Evolutionary conservation across 2,888 invertebrate species (phyloP), one percentile per base, ranked within the genome.

Genomic region (Nymphalis c-album): DNA sequence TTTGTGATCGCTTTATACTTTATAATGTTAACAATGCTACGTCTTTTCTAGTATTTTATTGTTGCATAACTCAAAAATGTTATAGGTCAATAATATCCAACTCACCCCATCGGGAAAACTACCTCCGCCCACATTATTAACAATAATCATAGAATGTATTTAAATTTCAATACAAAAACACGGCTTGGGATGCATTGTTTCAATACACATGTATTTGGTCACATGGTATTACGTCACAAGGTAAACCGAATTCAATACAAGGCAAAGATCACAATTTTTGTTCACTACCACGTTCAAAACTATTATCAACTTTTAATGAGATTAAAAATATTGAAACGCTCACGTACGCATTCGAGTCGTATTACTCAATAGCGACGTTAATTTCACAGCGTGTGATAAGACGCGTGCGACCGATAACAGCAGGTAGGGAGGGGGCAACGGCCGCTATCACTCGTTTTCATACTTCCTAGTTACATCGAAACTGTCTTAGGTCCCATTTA

Each of bases 321-420:
- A 70, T 69, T 67, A 67, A 47, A 53, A 57, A 63, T 59, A 50
- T 45, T 16, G 5, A 55, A 69, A 67, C 50, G 22, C 57, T 66
- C 71, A 71, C 69, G 71, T 71, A 71, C 67, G 59, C 67, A 63
- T 40, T 50, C 55, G 20, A 50, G 67, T 53, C 60, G 51, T 48
- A 57, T 74, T 73, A 70, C 71, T 63, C 72, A 75, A 74, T 70
- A 70, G 64, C 59, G 35, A 69, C 71, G 69, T 65, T 72, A 67
- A 70, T 75, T 77, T 69, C 73, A 73, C 73, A 73, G 72, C 64
- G 68, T 60, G 71, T 77, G 80, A 81, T 80, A 80, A 75, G 71
- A 65, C 75, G 76, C 76, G 76, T 77, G 75, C 75, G 73, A 73
- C 71, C 72, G 78, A 79, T 78, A 77, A 75, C 69, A 53, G 64